Evolutionary conservation across 2,888 invertebrate genomes (phyloP), one percentile per base, ranked within the genome.

Genomic region (Prostheceraeus crozeri): DNA sequence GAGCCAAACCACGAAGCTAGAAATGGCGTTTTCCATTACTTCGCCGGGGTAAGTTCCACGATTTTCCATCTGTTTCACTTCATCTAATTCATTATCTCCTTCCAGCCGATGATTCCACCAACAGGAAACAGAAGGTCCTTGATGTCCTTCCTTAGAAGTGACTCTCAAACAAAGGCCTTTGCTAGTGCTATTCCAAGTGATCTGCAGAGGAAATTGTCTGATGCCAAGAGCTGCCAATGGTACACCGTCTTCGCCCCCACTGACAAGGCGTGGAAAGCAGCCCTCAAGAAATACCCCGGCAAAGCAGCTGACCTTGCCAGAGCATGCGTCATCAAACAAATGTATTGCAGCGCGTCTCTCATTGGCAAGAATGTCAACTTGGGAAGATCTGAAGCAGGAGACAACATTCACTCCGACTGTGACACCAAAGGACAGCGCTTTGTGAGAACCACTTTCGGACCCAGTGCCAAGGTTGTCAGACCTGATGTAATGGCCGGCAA

Each of bases 401-500:
- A 28, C 19, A 27, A 16, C 10, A 33, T 53, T 14, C 27, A 19
- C 31, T 28, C 31, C 19, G 33, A 31, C 23, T 53, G 53, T 14
- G 45, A 45, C 6, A 45, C 45, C 8, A 16, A 16, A 14, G 45
- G 45, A 6, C 10, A 6, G 14, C 53, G 53, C 19, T 53, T 30
- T 31, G 31, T 28, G 10, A 30, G 19, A 11, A 31, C 27, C 14
- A 8, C 30, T 3, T 53, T 28, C 19, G 30, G 53, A 27, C 8
- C 19, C 2, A 53, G 28, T 30, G 19, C 30, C n/a, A 31, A 53
- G 31, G 27, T 53, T 53, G 14, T 53, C 4, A 19, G 19, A 19
- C 30, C 23, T 27, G 53, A 53, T 53, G 28, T 27, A 19, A 53
- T 53, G 53, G 53, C 53, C 3, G 31, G 4, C 27, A 53, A 53